A percentile compares a stretch with the other conserved stretches of the same genome.
phyloP scores from a whole-genome alignment of 2,113 vertebrate species.

The Phalacrocorax aristotelis region DNA sequence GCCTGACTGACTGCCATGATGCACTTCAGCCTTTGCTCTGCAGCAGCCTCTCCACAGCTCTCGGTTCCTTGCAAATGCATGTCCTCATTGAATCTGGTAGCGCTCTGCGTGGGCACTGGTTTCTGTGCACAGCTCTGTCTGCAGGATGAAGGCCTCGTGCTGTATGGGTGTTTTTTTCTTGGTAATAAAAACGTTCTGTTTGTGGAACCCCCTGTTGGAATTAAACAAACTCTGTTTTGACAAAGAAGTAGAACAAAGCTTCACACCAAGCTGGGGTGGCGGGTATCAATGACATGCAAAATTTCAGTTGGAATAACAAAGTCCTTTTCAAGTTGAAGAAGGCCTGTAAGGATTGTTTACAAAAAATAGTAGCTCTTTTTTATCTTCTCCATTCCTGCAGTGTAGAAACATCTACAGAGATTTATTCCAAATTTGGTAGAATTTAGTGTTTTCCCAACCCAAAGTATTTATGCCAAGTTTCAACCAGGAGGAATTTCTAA shows the following conservation, averaged over 20 bases:
- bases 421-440: slow-evolving; percentile 44
- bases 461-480: background rate
- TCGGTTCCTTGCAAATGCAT: background rate
- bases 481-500: background rate
- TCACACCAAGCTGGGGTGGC: background rate
- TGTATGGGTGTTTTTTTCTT: background rate
- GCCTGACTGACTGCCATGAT: background rate
- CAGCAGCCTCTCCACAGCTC: background rate
- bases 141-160: background rate
- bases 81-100: background rate
- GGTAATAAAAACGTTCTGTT: background rate
- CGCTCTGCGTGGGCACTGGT: background rate
- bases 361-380: background rate
- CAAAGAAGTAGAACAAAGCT: background rate
- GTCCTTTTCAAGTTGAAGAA: background rate
- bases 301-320: background rate
- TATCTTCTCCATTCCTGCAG: background rate
- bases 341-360: background rate
- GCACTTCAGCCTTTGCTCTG: background rate
- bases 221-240: slow-evolving; percentile 1
- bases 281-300: background rate
- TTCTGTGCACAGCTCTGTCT: background rate
- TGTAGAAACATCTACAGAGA: background rate
- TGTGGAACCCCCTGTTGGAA: background rate
- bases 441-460: background rate